phyloP scores from a whole-genome alignment of 2,113 vertebrate species.

The Crotophaga sulcirostris region DNA sequence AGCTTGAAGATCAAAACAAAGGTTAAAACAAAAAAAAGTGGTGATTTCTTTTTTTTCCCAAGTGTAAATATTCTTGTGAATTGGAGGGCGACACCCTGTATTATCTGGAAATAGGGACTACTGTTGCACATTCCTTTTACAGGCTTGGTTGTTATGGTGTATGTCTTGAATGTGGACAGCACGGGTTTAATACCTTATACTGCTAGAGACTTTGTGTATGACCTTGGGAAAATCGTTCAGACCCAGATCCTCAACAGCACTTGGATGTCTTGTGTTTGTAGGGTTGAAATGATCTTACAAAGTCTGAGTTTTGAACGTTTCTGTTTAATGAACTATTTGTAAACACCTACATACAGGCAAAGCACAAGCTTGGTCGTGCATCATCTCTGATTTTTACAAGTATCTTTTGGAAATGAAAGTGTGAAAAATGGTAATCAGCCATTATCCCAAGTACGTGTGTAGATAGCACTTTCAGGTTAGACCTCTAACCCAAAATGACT shows the following conservation, averaged over 20 bases:
- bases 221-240: neutral
- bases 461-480: neutral
- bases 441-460: neutral
- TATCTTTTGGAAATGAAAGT: neutral
- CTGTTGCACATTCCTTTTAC: neutral
- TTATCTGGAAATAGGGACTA: neutral
- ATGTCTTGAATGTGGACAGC: neutral
- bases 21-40: slow-evolving; percentile 57
- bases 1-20: slow-evolving; percentile 69
- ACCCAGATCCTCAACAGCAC: neutral
- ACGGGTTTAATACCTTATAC: neutral
- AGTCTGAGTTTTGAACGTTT: neutral
- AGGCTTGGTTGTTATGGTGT: neutral
- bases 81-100: neutral
- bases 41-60: neutral
- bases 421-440: neutral
- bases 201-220: neutral
- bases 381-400: neutral
- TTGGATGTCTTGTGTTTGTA: neutral
- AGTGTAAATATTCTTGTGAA: neutral
- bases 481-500: neutral
- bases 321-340: neutral
- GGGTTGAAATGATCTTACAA: neutral
- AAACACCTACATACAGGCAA: neutral
- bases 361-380: neutral